A percentile compares a stretch with the other conserved stretches of the same genome.
These are phyloP conservation scores for Choristoneura rosaceana DNA, from an alignment of 2,888 invertebrate genomes.

Conservation along the genomic window DNA sequence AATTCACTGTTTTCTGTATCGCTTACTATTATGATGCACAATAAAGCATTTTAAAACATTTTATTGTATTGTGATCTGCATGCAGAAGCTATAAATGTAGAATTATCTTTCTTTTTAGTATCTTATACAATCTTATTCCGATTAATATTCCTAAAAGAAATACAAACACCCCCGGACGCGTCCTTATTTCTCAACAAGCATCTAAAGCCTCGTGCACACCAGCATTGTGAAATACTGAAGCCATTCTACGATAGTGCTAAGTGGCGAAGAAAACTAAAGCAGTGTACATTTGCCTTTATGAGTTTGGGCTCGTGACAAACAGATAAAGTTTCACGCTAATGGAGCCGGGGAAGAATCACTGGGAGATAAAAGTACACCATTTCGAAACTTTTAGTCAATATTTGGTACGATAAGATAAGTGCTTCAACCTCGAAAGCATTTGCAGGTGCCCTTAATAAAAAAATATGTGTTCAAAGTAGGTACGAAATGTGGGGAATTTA, in stretches of 20 bases:
- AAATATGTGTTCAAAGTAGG: background rate
- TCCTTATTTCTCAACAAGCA: slow-evolving; percentile 47
- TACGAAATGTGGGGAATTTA: background rate
- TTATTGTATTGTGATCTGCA: too few species aligned
- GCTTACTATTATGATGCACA: too few species aligned
- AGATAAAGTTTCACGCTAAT: slow-evolving; percentile 71
- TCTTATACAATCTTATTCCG: background rate
- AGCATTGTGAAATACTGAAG: slow-evolving; percentile 45
- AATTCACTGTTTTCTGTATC: too few species aligned
- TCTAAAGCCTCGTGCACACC: slow-evolving; percentile 55
- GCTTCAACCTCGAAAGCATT: slow-evolving; percentile 25
- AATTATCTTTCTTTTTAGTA: background rate
- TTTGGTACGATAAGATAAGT: slow-evolving; percentile 59
- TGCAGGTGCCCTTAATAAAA: slow-evolving; percentile 36
- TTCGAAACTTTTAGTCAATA: slow-evolving; percentile 62
- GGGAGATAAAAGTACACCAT: slow-evolving; percentile 58
- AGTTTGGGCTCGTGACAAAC: slow-evolving; percentile 65
- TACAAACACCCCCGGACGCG: slow-evolving; percentile 8
- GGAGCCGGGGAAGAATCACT: slow-evolving; percentile 57
- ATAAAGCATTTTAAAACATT: too few species aligned
- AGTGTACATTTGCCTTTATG: slow-evolving; percentile 50
- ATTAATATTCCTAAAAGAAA: slow-evolving; percentile 16
- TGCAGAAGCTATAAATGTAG: background rate
- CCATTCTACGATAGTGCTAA: slow-evolving; percentile 52
- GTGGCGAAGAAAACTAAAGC: slow-evolving; percentile 53